Evolutionary conservation across 1,140 invertebrate genomes (phyloP), one percentile per base, ranked within the genome.

Genomic region (Euborellia annulipes): DNA sequence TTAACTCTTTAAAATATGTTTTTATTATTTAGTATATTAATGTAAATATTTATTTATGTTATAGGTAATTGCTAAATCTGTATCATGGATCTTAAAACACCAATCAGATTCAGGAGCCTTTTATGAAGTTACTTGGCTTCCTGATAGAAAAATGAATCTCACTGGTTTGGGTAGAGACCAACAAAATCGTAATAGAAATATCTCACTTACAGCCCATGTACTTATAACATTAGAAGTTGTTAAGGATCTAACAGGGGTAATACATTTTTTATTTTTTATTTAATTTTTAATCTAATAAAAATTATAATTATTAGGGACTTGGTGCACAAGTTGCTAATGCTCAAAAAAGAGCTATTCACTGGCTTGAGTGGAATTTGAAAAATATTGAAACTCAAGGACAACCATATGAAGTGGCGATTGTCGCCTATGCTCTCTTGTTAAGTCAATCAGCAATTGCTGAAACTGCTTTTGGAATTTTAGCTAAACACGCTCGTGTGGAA

Each of bases 161-260:
- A 75, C 81, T 1, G 57, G 78, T 11, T 67, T 71, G 44, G 70
- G 62, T 60, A 52, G 54, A 46, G 43, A 63, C 22, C 57, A 68
- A 1, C 51, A 70, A 17, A 66, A 71, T 46, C 46, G 65, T 11
- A 73, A 79, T 46, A 68, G 82, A 20, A 92, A 92, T 55, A 83
- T 92, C 13, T 84, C 84, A 1, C 64, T 93, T 0, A 93, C 89
- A 0, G 87, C 89, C 0, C 86, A 92, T 56, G 86, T 91, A 0
- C 64, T 92, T 1, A 87, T 92, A 19, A 84, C 84, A 0, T 61
- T 92, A 43, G 76, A 82, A 34, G 75, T 76, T 4, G 84, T 87
- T 0, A 85, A 84, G 56, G 85, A 92, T 66, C 64, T 90, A 3
- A 76, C 82, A 1, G 66, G 67, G 71, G 81, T 64, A 61, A 27